Conservation (phyloP, 2,888 invertebrate species). For the Sinhomidia bicolor region DNA sequence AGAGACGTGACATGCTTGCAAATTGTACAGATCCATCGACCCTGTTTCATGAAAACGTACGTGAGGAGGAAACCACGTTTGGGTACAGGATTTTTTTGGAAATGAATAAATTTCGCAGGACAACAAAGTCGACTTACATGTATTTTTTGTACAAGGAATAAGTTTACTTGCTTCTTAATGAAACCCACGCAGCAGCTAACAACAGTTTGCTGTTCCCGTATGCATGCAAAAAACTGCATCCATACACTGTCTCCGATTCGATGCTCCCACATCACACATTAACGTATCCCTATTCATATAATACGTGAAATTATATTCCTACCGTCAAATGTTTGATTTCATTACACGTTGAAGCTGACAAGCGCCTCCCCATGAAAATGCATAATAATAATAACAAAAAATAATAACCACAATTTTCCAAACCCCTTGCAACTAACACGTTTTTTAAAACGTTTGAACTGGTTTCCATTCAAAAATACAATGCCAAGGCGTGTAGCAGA, state of each 20-base stretch:
- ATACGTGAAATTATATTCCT: not conserved
- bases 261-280: not conserved
- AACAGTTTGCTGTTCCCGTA: too few relatives aligned
- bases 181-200: too few relatives aligned
- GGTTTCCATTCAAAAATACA: not conserved
- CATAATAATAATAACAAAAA: not conserved
- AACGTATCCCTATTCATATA: too few relatives aligned
- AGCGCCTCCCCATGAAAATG: slow-evolving; percentile 13
- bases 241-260: not conserved
- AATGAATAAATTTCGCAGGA: not conserved
- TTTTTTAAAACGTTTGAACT: slow-evolving; percentile 7
- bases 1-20: too few relatives aligned
- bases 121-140: not conserved
- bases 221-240: not conserved
- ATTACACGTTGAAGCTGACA: not conserved
- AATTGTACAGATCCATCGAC: too few relatives aligned
- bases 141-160: too few relatives aligned
- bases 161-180: too few relatives aligned
- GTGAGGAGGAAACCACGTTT: not conserved
- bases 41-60: not conserved
- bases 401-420: not conserved
- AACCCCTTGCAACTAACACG: not conserved
- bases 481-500: not conserved
- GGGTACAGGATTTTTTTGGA: not conserved
- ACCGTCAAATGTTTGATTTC: too few relatives aligned